phyloP scores from a whole-genome alignment of 2,797 vertebrate species.

The Esox lucius region DNA sequence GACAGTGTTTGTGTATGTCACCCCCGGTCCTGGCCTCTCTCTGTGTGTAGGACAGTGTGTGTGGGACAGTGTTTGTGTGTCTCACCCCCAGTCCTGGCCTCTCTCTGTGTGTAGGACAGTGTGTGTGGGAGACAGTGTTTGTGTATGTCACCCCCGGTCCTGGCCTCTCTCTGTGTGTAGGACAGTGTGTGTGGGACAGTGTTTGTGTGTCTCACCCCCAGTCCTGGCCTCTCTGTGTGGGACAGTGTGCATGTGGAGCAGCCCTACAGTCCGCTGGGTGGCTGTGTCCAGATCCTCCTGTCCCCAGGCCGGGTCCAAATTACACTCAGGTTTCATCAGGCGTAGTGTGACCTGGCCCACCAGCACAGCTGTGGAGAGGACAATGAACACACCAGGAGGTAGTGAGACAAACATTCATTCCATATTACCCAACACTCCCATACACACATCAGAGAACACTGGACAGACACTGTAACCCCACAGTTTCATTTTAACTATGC shows the following conservation, averaged over 20 bases:
- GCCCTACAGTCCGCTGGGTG: slow-evolving; percentile 78
- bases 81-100: slow-evolving; percentile 71
- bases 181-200: slow-evolving; percentile 81
- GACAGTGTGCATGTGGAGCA: slow-evolving; percentile 85
- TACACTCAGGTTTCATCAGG: slow-evolving; percentile 89
- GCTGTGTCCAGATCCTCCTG: slow-evolving; percentile 88
- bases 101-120: slow-evolving; percentile 82
- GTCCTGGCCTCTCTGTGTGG: slow-evolving; percentile 77
- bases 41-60: slow-evolving; percentile 80
- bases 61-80: too few species aligned
- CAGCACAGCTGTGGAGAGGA: slow-evolving; percentile 75
- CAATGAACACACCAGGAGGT: background rate
- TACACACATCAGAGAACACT: background rate
- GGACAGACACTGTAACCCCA: background rate
- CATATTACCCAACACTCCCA: background rate
- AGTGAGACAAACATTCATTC: background rate
- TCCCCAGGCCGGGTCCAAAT: slow-evolving; percentile 87
- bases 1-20: slow-evolving; percentile 74
- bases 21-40: slow-evolving; percentile 76
- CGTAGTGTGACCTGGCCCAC: slow-evolving; percentile 93
- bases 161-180: slow-evolving; percentile 76
- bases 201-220: slow-evolving; percentile 68
- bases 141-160: slow-evolving; percentile 74
- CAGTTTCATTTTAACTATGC: background rate
- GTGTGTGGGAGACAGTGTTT: too few species aligned